phyloP scores from a whole-genome alignment of 37 sponge, comb jelly and placozoan species.

The Ephydatia muelleri region DNA sequence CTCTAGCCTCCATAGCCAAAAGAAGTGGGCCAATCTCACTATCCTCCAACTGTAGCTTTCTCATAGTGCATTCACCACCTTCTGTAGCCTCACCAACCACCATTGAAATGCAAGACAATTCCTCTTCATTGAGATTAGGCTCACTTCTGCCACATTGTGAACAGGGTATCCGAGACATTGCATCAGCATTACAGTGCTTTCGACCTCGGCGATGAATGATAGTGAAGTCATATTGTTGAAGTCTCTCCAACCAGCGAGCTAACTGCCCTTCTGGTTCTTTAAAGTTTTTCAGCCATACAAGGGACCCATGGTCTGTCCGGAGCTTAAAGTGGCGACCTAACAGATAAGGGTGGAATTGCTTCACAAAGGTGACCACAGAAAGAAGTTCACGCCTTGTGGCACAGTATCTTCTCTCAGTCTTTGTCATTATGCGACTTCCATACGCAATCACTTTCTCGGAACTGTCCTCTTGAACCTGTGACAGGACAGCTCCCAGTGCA shows the following conservation, averaged over 20 bases:
- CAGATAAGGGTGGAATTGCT: slow-evolving; percentile 9
- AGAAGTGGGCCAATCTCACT: slow-evolving; percentile 10
- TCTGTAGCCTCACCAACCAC: neutral
- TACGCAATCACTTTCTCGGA: no score
- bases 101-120: slow-evolving; percentile 1
- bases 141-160: no score
- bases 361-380: slow-evolving; percentile 17
- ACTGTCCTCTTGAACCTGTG: slow-evolving; percentile 39
- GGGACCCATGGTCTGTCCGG: no score
- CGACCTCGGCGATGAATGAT: slow-evolving; percentile 35
- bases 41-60: slow-evolving; percentile 24
- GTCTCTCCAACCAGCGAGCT: slow-evolving; percentile 41
- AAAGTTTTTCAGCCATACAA: no score
- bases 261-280: slow-evolving; percentile 30
- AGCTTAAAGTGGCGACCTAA: no score
- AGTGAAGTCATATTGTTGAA: slow-evolving; percentile 32
- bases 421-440: no score
- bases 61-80: neutral
- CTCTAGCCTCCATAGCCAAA: neutral
- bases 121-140: neutral
- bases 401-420: slow-evolving; percentile 7
- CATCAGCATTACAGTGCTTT: no score
- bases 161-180: no score
- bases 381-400: slow-evolving; percentile 24
- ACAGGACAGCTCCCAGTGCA: no score